phyloP scores from a whole-genome alignment of 1,140 invertebrate genomes.

The Heliothis subflexa region DNA sequence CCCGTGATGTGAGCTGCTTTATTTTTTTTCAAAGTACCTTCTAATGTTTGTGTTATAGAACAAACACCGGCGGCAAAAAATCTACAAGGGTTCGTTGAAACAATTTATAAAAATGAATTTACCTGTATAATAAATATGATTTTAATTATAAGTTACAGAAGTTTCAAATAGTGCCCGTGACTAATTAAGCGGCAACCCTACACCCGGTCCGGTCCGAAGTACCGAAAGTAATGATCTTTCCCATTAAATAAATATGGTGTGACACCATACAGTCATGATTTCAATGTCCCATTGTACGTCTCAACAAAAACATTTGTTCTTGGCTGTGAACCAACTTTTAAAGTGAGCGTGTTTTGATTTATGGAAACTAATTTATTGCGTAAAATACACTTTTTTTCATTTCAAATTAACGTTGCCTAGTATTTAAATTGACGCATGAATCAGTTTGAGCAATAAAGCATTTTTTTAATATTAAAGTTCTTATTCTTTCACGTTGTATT shows the following conservation, averaged over 20 bases:
- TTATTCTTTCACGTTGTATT: too few species aligned
- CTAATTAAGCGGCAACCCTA: constrained; percentile 28
- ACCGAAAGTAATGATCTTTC: constrained; percentile 36
- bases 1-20: constrained; percentile 2
- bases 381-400: constrained; percentile 19
- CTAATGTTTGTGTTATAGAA: not conserved
- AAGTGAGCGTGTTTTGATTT: constrained; percentile 36
- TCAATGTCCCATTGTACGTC: constrained; percentile 37
- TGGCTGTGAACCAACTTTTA: constrained; percentile 38
- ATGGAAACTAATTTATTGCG: constrained; percentile 31
- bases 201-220: not conserved
- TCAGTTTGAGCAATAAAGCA: not conserved
- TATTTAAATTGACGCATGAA: constrained; percentile 15
- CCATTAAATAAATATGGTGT: constrained; percentile 48
- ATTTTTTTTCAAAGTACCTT: not conserved
- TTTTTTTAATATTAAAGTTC: not conserved
- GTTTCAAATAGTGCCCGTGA: not conserved
- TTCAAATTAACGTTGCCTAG: constrained; percentile 17
- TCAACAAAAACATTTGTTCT: constrained; percentile 39
- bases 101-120: too few species aligned
- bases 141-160: too few species aligned
- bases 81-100: too few species aligned
- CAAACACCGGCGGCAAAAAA: too few species aligned
- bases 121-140: too few species aligned
- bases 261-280: constrained; percentile 43